Evolutionary conservation across 2,113 vertebrate genomes (phyloP), one percentile per base, ranked within the genome.

Genomic region (Scytalopus superciliaris): DNA sequence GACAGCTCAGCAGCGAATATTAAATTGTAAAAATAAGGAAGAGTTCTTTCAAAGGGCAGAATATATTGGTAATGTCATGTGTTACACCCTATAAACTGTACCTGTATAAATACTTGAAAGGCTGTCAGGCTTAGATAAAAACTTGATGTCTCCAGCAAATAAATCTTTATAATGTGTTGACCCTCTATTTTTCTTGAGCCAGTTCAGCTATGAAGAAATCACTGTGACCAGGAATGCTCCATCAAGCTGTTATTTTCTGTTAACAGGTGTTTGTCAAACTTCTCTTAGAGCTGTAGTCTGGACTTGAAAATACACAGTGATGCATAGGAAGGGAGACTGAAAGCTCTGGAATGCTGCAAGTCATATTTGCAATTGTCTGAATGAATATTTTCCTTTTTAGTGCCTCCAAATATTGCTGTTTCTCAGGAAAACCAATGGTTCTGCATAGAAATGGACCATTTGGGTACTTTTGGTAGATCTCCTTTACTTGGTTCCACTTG

Each of bases 1-100:
- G 92, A 90, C 74, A 87, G 45, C 78, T 94, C 72, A 93, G 69
- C 25, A 77, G 76, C 75, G 66, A 97, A 94, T 95, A 90, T 93
- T 86, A 89, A 96, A 94, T 67, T 94, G 59, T 72, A 94, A 89
- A 94, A 92, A 87, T 77, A 60, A 87, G 28, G 45, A 73, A 78
- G 42, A 87, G 19, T n/a, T 90, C 35, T 93, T 90, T 91, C 62
- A 80, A 89, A 94, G 22, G 57, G 35, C 35, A 77, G 57, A 87
- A 95, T 75, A 70, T 44, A 81, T 57, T 66, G 75, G 50, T 90
- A 91, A 84, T 93, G 68, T 91, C 55, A 44, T 70, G 19, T 88
- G 87, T 95, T 76, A 69, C 63, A 90, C 78, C 40, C 37, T 76
- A 21, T 79, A 94, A 84, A 59, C 62, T 35, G 64, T 12, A 56